These are phyloP conservation scores for Zoanthus solanderi DNA, from an alignment of 92 coral and sea anemone genomes.

Conservation along the genomic window DNA sequence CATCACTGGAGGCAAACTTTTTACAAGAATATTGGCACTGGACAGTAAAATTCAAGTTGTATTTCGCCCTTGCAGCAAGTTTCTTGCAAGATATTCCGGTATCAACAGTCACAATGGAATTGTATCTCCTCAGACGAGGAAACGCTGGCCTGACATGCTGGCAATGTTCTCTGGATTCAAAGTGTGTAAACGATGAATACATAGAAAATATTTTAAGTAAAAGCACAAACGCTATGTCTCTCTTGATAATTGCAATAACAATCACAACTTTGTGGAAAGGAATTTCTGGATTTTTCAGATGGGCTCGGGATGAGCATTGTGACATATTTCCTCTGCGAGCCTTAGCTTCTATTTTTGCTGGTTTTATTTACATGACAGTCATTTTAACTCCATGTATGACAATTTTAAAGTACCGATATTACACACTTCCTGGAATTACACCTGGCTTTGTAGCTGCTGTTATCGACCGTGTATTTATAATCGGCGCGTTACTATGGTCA, in stretches of 20 bases:
- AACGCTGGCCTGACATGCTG: slow-evolving; percentile 86
- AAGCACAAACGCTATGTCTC: slow-evolving; percentile 68
- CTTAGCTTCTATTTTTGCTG: slow-evolving; percentile 86
- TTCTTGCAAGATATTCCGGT: slow-evolving; percentile 90
- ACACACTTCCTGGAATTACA: slow-evolving; percentile 79
- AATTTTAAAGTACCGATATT: slow-evolving; percentile 85
- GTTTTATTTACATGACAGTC: slow-evolving; percentile 77
- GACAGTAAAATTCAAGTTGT: slow-evolving; percentile 77
- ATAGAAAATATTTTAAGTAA: slow-evolving; percentile 77
- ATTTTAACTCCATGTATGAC: slow-evolving; percentile 92
- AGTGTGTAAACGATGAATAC: slow-evolving; percentile 72
- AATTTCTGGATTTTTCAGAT: slow-evolving; percentile 91
- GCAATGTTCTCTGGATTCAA: slow-evolving; percentile 78
- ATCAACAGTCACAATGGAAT: slow-evolving; percentile 87
- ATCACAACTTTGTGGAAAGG: slow-evolving; percentile 94
- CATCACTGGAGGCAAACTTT: slow-evolving; percentile 79
- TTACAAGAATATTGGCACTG: slow-evolving; percentile 87
- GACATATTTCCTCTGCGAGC: slow-evolving; percentile 85
- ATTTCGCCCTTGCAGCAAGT: slow-evolving; percentile 85
- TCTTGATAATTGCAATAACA: slow-evolving; percentile 78
- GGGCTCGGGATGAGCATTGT: slow-evolving; percentile 89
- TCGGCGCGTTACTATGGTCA: slow-evolving; percentile 89
- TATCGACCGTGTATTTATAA: slow-evolving; percentile 80
- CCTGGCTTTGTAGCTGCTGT: slow-evolving; percentile 77
- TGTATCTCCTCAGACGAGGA: slow-evolving; percentile 88